phyloP scores from a whole-genome alignment of 2,113 vertebrate genomes.

The Sisor rabdophorus region DNA sequence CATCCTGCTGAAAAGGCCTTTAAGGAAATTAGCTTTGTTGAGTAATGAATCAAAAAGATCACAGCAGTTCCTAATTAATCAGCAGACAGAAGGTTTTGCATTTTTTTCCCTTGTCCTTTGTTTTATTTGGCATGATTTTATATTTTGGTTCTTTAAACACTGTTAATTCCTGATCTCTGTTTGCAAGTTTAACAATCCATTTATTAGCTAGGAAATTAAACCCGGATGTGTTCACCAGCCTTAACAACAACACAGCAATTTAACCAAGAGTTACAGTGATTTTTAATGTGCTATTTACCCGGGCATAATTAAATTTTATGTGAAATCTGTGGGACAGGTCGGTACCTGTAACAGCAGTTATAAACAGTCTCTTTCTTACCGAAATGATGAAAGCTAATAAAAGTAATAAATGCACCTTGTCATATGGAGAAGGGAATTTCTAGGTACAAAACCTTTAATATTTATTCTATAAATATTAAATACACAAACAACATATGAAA shows the following conservation, averaged over 20 bases:
- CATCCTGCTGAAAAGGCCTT: constrained; percentile 41
- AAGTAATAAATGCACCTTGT: background rate
- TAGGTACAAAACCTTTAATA: background rate
- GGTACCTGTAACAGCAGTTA: background rate
- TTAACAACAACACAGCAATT: background rate
- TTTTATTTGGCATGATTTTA: background rate
- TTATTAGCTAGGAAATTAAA: background rate
- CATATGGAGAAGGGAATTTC: background rate
- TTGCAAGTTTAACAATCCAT: background rate
- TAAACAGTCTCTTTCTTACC: background rate
- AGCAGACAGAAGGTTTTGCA: constrained; percentile 6
- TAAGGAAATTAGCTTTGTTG: constrained; percentile 39
- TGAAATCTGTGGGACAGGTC: background rate
- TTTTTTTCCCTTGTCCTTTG: background rate
- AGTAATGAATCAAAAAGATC: constrained; percentile 19
- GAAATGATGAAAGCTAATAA: background rate
- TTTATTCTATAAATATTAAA: background rate
- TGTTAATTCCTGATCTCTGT: background rate
- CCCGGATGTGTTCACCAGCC: background rate
- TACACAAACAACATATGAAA: background rate
- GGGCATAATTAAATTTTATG: background rate
- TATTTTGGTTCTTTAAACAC: background rate
- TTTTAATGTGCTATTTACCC: background rate
- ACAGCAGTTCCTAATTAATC: background rate
- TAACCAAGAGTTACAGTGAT: background rate